phyloP scores from a whole-genome alignment of 2,113 vertebrate genomes.

The Actenoides lindsayi region DNA sequence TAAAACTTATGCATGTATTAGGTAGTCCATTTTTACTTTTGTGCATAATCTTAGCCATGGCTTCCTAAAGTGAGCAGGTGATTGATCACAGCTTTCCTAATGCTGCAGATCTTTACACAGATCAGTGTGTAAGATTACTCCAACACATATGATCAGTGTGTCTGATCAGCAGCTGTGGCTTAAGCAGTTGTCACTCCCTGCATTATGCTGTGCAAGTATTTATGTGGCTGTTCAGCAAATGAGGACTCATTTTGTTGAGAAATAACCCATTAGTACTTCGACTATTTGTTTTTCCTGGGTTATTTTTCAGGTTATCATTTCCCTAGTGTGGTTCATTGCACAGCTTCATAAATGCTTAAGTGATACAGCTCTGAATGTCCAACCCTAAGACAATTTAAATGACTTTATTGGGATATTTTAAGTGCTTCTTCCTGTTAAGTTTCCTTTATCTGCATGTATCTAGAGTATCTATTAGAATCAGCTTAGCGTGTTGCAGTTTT shows the following conservation, averaged over 20 bases:
- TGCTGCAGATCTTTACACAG: not conserved
- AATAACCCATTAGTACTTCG: not conserved
- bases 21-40: not conserved
- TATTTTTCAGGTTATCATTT: not conserved
- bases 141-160: not conserved
- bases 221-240: not conserved
- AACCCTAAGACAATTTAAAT: not conserved
- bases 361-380: not conserved
- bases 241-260: not conserved
- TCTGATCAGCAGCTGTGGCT: not conserved
- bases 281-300: not conserved
- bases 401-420: not conserved
- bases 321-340: not conserved
- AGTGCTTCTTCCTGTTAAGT: not conserved
- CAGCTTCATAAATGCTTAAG: not conserved
- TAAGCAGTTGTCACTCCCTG: not conserved
- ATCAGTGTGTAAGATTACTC: too few relatives aligned
- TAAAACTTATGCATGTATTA: not conserved
- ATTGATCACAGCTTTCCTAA: not conserved
- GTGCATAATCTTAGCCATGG: not conserved
- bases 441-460: not conserved
- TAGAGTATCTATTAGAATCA: not conserved
- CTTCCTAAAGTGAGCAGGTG: not conserved
- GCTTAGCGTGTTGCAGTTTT: not conserved
- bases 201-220: not conserved